Percentiles rank a stretch among this genome's conserved stretches.
phyloP scores from a whole-genome alignment of 2,888 invertebrate species.

The Pheosia tremula region DNA sequence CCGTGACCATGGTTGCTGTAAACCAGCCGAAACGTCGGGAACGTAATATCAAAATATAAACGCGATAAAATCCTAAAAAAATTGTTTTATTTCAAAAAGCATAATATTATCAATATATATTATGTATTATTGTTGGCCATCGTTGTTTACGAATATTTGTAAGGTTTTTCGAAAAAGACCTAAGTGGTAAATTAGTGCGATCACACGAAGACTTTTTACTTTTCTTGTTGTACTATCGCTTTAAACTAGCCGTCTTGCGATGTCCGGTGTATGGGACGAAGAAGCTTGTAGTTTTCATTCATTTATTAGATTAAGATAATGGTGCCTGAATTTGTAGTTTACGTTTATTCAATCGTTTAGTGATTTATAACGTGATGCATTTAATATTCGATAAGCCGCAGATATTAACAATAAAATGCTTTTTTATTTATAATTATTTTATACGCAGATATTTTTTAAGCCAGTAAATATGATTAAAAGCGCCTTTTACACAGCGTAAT shows the following conservation, averaged over 20 bases:
- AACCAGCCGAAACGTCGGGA: too few species aligned
- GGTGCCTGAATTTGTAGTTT: conserved; percentile 69
- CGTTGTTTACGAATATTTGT: too few species aligned
- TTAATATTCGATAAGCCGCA: conserved; percentile 47
- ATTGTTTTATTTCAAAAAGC: too few species aligned
- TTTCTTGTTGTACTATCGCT: neutral
- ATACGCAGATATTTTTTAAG: conserved; percentile 17
- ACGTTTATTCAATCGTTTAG: conserved; percentile 40
- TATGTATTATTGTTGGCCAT: too few species aligned
- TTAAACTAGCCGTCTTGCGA: neutral
- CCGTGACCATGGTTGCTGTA: too few species aligned
- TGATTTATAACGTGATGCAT: conserved; percentile 44
- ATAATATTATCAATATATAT: too few species aligned
- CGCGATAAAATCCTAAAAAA: too few species aligned
- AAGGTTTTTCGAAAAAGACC: too few species aligned
- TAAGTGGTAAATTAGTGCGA: too few species aligned
- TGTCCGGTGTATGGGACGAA: neutral
- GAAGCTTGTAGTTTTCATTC: conserved; percentile 12
- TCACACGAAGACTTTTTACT: too few species aligned
- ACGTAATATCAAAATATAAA: too few species aligned
- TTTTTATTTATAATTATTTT: conserved; percentile 14
- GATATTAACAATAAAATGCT: conserved; percentile 27
- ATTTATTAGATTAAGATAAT: conserved; percentile 70
- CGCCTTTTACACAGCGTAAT: conserved; percentile 15
- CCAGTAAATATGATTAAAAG: conserved; percentile 14